Base-by-base conservation (phyloP, 2,113 vertebrate genomes). In the Osmerus mordax region DNA sequence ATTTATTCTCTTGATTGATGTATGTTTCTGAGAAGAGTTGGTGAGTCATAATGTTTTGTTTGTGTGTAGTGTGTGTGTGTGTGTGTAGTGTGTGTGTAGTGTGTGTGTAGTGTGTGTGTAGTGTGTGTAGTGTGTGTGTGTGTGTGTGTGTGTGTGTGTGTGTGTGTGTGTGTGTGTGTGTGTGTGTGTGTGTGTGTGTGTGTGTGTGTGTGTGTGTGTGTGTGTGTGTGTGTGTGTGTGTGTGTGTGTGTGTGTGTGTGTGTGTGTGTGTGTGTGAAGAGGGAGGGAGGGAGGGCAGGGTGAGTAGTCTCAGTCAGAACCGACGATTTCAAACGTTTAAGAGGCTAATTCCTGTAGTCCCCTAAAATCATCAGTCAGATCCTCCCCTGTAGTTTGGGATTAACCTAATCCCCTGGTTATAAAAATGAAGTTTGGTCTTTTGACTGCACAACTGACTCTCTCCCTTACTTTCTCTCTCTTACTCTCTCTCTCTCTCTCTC, bases 381-480 rank as follows among this genome's bases (percentile, higher is more conserved):
- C 81, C 73, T 77, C 71, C 71, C 76, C 73, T 78, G 58, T 36
- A 77, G 69, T 87, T 84, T 69, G 69, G 85, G 83, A 90, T 88
- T 88, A 87, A 77, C 71, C 58, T 85, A 87, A 89, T 89, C 83
- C 86, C 67, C 52, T 74, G 66, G 65, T 85, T 88, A 81, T 81
- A 74, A 89, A 85, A 82, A 68, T 83, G 73, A 82, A 77, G 80
- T 83, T 72, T 76, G 77, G 74, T 77, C 69, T 83, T 67, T 73
- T 47, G 41, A 47, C 69, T 67, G 59, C 74, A 55, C 76, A 79
- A 81, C 67, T 78, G 81, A 77, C 65, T 76, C 72, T 52, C 21
- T 19, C 70, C 79, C 72, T 83, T 74, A 69, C 66, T 78, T 13
- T 69, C 61, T 83, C 73, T 72, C 78, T 70, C 67, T n/a, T n/a